A percentile compares a stretch with the other conserved stretches of the same genome.
Conservation (phyloP, 1,140 invertebrate genomes). For the Aporrectodea caliginosa region DNA sequence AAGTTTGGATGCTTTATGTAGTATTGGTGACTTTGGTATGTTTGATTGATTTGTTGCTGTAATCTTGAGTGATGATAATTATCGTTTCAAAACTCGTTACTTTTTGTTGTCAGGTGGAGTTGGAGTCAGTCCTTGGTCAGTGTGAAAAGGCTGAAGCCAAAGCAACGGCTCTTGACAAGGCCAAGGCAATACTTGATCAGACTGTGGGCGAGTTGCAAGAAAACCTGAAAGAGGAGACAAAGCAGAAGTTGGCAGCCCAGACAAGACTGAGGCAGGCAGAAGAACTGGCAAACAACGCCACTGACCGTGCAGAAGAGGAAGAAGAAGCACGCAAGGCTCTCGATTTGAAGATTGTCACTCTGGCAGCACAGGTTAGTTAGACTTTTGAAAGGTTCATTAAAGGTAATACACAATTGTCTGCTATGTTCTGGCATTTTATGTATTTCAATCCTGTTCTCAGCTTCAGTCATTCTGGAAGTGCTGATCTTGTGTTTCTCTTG, state of each 20-base stretch:
- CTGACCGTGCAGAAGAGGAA: constrained; percentile 91
- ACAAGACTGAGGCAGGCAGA: constrained; percentile 82
- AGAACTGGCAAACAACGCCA: constrained; percentile 77
- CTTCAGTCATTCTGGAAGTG: no score
- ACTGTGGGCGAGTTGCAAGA: constrained; percentile 78
- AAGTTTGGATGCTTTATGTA: no score
- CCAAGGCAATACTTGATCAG: constrained; percentile 66
- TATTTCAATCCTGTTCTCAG: no score
- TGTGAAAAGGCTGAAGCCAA: constrained; percentile 49
- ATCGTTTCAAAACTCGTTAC: no score
- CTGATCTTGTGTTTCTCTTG: no score
- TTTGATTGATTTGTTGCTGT: no score
- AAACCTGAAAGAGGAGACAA: constrained; percentile 89
- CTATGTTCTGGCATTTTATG: no score
- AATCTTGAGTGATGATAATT: no score
- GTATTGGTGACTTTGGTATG: no score
- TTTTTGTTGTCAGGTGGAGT: constrained; percentile 41
- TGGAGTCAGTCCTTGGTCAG: constrained; percentile 45
- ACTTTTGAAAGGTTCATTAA: no score
- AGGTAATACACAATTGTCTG: no score
- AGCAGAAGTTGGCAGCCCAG: constrained; percentile 83
- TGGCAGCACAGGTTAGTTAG: constrained; percentile 68
- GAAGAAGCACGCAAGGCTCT: constrained; percentile 81
- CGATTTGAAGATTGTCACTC: constrained; percentile 74
- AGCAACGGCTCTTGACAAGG: constrained; percentile 42